These are phyloP conservation scores for Mylabris phalerata DNA, from an alignment of 1,140 invertebrate species.

Conservation along the genomic window DNA sequence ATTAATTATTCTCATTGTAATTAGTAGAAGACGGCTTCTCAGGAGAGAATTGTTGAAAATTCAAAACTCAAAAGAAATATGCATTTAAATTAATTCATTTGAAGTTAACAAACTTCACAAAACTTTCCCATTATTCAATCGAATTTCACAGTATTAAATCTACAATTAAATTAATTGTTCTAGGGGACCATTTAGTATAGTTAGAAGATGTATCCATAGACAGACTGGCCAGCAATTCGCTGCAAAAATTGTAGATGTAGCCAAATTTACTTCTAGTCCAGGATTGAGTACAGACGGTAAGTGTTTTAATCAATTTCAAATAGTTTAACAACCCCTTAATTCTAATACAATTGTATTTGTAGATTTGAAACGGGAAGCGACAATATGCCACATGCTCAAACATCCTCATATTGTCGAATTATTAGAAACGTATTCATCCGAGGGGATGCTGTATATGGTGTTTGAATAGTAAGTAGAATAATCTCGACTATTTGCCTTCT, in stretches of 20 bases:
- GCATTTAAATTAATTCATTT: no score
- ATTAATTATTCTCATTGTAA: no score
- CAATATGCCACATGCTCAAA: constrained; percentile 98
- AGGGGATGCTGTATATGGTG: constrained; percentile 98
- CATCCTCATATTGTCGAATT: constrained; percentile 98
- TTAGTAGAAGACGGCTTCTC: no score
- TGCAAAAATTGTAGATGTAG: constrained; percentile 97
- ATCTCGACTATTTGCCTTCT: not conserved
- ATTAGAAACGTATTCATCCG: constrained; percentile 95
- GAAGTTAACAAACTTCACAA: not conserved
- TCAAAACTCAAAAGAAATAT: no score
- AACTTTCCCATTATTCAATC: not conserved
- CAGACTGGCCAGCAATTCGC: constrained; percentile 94
- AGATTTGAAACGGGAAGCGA: constrained; percentile 96
- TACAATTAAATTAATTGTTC: constrained; percentile 39
- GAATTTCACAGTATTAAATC: no score
- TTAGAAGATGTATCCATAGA: constrained; percentile 90
- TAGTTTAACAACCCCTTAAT: not conserved
- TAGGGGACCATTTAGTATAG: constrained; percentile 96
- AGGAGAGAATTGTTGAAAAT: no score
- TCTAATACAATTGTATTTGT: constrained; percentile 40
- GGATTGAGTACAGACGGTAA: constrained; percentile 91
- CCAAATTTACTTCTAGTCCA: constrained; percentile 92
- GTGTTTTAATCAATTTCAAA: not conserved
- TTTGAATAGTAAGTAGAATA: constrained; percentile 93